Conservation (phyloP, 2,888 invertebrate genomes). For the Saturnia japonica region DNA sequence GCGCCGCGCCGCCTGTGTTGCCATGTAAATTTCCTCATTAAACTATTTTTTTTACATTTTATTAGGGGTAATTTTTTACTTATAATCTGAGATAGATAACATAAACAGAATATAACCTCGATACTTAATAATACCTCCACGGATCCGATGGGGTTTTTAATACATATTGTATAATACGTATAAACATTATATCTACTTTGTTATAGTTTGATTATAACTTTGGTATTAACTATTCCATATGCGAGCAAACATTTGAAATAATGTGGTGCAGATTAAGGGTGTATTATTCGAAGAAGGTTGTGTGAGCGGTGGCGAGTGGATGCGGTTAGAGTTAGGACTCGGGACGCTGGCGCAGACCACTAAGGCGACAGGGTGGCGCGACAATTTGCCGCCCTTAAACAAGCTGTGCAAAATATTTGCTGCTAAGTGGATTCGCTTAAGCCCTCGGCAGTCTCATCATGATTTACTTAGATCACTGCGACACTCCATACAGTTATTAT, state of each 20-base stretch:
- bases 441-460: neutral
- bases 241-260: neutral
- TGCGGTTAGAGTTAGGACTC: neutral
- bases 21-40: no score
- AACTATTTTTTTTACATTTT: no score
- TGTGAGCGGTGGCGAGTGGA: neutral
- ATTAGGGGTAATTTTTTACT: no score
- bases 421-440: neutral
- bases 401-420: conserved; percentile 4
- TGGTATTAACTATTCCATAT: neutral
- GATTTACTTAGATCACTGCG: neutral
- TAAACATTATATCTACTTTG: no score
- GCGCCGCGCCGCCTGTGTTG: no score
- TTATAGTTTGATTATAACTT: neutral
- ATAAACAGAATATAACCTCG: no score
- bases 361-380: conserved; percentile 5
- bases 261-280: conserved; percentile 5
- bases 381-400: conserved; percentile 6
- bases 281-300: neutral
- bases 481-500: neutral
- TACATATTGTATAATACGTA: no score
- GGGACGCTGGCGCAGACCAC: no score
- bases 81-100: no score
- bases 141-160: no score
- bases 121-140: no score